phyloP scores from a whole-genome alignment of 1,140 invertebrate species.

The Pygmarrhopalites habei region DNA sequence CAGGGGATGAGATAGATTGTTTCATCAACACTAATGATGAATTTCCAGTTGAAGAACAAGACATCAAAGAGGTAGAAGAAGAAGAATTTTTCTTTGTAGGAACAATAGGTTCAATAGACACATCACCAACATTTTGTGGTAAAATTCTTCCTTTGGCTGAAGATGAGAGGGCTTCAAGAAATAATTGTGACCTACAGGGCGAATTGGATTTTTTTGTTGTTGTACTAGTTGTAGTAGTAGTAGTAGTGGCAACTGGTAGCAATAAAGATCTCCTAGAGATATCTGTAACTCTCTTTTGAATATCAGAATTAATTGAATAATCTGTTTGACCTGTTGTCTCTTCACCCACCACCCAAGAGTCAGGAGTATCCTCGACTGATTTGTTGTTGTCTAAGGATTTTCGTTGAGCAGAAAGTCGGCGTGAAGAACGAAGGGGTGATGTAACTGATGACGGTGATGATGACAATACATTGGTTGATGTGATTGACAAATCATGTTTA shows the following conservation, averaged over 20 bases:
- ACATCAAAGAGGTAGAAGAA: too few species aligned
- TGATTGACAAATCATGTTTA: slow-evolving; percentile 18
- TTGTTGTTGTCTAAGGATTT: slow-evolving; percentile 19
- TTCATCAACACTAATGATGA: too few species aligned
- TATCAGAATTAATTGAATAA: too few species aligned
- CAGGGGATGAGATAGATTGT: too few species aligned
- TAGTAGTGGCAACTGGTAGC: too few species aligned
- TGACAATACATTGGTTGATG: background rate
- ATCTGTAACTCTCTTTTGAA: too few species aligned
- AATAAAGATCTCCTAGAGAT: too few species aligned
- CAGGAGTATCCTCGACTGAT: slow-evolving; percentile 5
- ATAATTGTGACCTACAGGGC: too few species aligned
- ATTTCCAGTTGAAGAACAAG: too few species aligned
- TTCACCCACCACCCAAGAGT: slow-evolving; percentile 13
- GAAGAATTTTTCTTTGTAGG: background rate
- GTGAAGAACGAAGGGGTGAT: slow-evolving; percentile 15
- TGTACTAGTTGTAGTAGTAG: too few species aligned
- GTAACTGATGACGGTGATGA: background rate
- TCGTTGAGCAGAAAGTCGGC: slow-evolving; percentile 18
- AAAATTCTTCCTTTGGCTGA: background rate
- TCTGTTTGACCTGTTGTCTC: too few species aligned
- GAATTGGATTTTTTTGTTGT: too few species aligned
- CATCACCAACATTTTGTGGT: slow-evolving; percentile 16
- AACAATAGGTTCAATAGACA: slow-evolving; percentile 22
- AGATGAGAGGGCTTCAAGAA: slow-evolving; percentile 8